These are phyloP conservation scores for Suillia variegata DNA, from an alignment of 2,888 invertebrate genomes.

Conservation along the genomic window DNA sequence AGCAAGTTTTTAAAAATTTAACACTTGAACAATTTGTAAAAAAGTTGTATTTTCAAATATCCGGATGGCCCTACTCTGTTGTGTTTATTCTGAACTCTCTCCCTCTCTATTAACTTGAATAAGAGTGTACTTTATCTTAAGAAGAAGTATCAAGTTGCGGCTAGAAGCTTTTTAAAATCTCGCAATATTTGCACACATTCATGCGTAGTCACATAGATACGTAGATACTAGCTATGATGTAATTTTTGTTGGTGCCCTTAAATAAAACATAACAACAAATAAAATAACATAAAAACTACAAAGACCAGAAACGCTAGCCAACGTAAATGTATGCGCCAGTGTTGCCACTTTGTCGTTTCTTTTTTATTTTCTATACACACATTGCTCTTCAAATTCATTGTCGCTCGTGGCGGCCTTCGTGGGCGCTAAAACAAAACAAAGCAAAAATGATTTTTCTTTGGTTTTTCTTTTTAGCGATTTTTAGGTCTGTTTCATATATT, in stretches of 20 bases:
- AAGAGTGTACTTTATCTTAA: too few species aligned
- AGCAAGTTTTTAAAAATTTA: too few species aligned
- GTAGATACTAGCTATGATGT: not conserved
- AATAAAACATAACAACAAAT: not conserved
- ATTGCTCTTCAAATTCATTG: not conserved
- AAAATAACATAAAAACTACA: not conserved
- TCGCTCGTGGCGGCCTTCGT: not conserved
- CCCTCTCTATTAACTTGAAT: too few species aligned
- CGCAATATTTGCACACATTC: not conserved
- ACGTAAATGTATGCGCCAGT: not conserved
- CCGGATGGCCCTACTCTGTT: too few species aligned
- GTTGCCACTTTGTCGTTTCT: not conserved
- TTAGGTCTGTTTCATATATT: not conserved
- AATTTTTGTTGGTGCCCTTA: not conserved
- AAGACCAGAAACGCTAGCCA: not conserved
- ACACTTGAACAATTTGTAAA: too few species aligned
- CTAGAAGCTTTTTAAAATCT: not conserved
- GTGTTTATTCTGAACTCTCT: too few species aligned
- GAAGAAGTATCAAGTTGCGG: too few species aligned
- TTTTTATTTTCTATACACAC: not conserved
- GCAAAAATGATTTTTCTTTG: not conserved
- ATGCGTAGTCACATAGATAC: not conserved
- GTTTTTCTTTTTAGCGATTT: not conserved
- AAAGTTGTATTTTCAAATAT: too few species aligned
- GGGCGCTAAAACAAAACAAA: not conserved